These are phyloP conservation scores for Amazonetta brasiliensis DNA, from an alignment of 2,797 vertebrate genomes.

Conservation along the genomic window DNA sequence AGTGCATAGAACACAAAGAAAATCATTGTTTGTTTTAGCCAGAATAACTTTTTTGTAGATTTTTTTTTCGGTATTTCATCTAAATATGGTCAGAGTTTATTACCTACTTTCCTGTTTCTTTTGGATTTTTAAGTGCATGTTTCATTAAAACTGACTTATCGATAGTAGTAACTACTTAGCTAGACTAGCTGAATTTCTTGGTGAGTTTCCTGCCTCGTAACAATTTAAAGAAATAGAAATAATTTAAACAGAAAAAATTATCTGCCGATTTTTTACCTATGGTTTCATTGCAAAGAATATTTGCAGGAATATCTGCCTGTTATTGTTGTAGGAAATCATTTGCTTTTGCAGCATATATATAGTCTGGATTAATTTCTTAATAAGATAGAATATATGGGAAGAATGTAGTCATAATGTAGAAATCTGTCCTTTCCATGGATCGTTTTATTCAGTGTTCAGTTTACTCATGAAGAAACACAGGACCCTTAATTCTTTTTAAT, in stretches of 20 bases:
- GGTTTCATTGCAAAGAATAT: background rate
- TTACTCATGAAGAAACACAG: background rate
- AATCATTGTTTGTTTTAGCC: background rate
- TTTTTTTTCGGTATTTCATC: background rate
- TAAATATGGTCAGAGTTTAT: background rate
- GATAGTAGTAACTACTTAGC: background rate
- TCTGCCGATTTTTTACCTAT: background rate
- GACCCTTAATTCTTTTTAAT: background rate
- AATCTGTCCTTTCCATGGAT: background rate
- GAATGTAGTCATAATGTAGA: background rate
- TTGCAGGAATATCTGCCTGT: background rate
- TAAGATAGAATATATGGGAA: background rate
- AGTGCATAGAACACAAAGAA: background rate
- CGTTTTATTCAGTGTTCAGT: background rate
- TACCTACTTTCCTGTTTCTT: background rate
- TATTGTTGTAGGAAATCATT: background rate
- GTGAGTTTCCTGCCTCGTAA: background rate
- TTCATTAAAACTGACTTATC: background rate
- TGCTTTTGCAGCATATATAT: background rate
- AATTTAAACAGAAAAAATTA: background rate
- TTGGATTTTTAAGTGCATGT: background rate
- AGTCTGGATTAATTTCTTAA: background rate
- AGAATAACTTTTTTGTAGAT: background rate
- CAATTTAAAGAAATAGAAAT: background rate
- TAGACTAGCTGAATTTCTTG: background rate